Evolutionary conservation across 2,888 invertebrate species (phyloP).

Genomic region (Palloptera scutellata): DNA sequence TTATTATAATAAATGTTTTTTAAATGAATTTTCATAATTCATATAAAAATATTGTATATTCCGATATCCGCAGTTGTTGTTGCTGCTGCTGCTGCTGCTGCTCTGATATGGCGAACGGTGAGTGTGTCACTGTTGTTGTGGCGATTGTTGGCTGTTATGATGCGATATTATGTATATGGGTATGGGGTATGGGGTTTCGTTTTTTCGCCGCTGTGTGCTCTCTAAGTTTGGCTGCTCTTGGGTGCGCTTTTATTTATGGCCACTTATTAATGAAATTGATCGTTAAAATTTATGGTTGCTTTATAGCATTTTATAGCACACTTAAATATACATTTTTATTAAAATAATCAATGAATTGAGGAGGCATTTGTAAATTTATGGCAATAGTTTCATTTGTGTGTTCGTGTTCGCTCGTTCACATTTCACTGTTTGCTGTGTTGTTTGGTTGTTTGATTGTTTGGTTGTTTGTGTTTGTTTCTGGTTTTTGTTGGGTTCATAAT

Average conservation of each 20-base stretch:
- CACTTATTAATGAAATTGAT: constrained; percentile 58
- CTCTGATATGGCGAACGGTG: too few relatives aligned
- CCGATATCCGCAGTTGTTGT: constrained; percentile 1
- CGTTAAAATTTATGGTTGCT: constrained; percentile 55
- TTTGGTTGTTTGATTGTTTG: constrained; percentile 1
- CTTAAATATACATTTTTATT: constrained; percentile 42
- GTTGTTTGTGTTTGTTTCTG: constrained; percentile 12
- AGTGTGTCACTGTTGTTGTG: too few relatives aligned
- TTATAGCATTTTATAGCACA: constrained; percentile 46
- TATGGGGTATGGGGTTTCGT: constrained; percentile 11
- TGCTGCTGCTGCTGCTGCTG: constrained; percentile 5
- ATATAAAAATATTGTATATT: too few relatives aligned
- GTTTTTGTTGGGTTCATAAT: neutral
- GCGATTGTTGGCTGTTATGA: too few relatives aligned
- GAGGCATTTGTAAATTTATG: constrained; percentile 11
- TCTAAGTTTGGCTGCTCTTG: constrained; percentile 32
- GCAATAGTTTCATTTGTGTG: neutral
- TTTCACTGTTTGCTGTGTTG: neutral
- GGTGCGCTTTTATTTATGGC: constrained; percentile 41
- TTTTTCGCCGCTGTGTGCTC: constrained; percentile 7
- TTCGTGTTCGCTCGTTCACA: too few relatives aligned
- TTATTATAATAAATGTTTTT: constrained; percentile 26
- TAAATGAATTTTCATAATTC: constrained; percentile 19
- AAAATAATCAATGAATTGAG: constrained; percentile 27
- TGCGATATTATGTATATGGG: neutral